phyloP scores from a whole-genome alignment of 2,113 vertebrate species.

The Python bivittatus region DNA sequence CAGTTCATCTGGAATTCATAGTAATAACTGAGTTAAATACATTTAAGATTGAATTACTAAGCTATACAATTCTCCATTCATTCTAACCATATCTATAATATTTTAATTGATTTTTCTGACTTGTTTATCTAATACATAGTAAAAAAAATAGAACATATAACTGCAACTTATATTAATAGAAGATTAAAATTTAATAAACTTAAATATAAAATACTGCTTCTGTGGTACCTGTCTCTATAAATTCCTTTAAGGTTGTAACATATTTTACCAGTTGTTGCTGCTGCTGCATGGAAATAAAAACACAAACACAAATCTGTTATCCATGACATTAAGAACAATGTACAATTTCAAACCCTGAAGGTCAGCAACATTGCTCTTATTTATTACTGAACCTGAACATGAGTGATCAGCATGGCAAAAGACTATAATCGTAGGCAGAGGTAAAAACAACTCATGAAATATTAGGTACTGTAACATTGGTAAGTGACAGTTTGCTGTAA shows the following conservation, averaged over 20 bases:
- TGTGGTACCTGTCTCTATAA: conserved; percentile 41
- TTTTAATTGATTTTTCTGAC: conserved; percentile 60
- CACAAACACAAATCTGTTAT: conserved; percentile 29
- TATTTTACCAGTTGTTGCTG: conserved; percentile 27
- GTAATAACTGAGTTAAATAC: background rate
- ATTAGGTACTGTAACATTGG: background rate
- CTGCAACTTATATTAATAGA: conserved; percentile 57
- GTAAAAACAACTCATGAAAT: conserved; percentile 1
- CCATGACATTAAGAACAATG: conserved; percentile 8
- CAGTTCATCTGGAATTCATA: background rate
- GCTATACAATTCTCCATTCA: conserved; percentile 47
- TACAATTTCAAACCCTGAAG: conserved; percentile 41
- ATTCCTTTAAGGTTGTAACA: conserved; percentile 49
- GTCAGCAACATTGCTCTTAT: conserved; percentile 32
- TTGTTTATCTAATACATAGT: background rate
- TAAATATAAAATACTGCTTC: conserved; percentile 64
- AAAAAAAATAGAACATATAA: conserved; percentile 45
- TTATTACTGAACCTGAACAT: conserved; percentile 27
- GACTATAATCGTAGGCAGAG: conserved; percentile 8
- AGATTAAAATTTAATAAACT: conserved; percentile 66
- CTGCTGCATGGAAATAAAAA: conserved; percentile 49
- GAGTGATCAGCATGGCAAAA: background rate
- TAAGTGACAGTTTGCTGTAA: conserved; percentile 8
- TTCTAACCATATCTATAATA: conserved; percentile 28
- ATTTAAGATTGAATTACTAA: conserved; percentile 2